Percentiles rank a stretch among this genome's conserved stretches.
Evolutionary conservation across 2,113 vertebrate genomes (phyloP).

Genomic region (Cryptomyrus ogoouensis): DNA sequence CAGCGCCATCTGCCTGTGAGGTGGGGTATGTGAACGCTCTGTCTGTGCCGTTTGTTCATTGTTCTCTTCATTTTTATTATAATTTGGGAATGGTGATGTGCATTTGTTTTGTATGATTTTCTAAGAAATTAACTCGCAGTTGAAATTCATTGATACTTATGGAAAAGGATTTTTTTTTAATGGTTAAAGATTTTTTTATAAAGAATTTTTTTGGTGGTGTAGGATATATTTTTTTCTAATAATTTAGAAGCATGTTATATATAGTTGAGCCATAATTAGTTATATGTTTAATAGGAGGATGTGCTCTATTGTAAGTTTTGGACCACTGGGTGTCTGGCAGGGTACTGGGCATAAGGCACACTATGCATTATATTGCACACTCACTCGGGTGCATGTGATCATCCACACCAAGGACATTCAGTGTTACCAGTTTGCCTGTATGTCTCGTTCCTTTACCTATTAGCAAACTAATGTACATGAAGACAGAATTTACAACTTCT

Average conservation of each 20-base stretch:
- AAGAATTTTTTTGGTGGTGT: background rate
- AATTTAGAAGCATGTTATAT: background rate
- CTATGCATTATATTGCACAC: background rate
- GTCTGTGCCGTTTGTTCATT: background rate
- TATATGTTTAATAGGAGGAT: background rate
- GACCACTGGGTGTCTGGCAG: background rate
- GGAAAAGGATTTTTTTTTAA: background rate
- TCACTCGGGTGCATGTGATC: background rate
- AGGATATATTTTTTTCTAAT: background rate
- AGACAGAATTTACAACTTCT: background rate
- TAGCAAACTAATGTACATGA: background rate
- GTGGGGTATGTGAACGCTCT: slow-evolving; percentile 31
- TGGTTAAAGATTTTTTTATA: background rate
- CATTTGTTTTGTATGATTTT: background rate
- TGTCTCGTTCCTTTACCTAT: background rate
- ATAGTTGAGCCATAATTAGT: background rate
- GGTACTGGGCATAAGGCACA: background rate
- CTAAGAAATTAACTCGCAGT: background rate
- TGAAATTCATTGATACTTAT: background rate
- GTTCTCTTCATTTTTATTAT: background rate
- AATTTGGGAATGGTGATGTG: background rate
- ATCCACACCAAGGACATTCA: background rate
- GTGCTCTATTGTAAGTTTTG: background rate
- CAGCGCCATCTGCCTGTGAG: slow-evolving; percentile 59
- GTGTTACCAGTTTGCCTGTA: background rate